phyloP scores from a whole-genome alignment of 2,797 vertebrate genomes.

The Eulemur rubriventer region DNA sequence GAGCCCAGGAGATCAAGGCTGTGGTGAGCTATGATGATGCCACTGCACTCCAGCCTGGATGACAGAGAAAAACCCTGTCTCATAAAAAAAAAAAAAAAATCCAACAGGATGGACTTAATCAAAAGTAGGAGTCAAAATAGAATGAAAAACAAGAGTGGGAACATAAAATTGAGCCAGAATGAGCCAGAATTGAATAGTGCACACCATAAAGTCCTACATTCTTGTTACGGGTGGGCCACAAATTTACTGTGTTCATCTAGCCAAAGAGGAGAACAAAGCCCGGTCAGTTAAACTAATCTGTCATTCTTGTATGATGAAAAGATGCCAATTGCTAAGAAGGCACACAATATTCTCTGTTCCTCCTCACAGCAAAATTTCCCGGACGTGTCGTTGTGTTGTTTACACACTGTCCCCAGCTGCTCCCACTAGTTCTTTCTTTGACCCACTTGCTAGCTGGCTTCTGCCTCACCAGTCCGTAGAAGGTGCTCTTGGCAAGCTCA shows the following conservation, averaged over 20 bases:
- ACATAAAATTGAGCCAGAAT: neutral
- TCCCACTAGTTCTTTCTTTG: neutral
- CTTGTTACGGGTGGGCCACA: neutral
- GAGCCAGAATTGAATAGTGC: neutral
- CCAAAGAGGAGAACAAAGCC: neutral
- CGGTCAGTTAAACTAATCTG: neutral
- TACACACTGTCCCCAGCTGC: neutral
- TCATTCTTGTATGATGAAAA: neutral
- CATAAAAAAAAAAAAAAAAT: neutral
- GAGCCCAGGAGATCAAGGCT: no score
- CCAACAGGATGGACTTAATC: neutral
- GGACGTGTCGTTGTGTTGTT: neutral
- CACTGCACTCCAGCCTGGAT: no score
- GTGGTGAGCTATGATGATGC: no score
- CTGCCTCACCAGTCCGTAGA: neutral
- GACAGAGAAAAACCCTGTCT: no score
- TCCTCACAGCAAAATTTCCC: neutral
- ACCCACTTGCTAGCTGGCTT: neutral
- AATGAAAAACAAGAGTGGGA: neutral
- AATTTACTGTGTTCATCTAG: neutral
- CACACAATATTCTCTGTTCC: neutral
- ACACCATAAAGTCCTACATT: neutral
- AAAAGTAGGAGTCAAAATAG: neutral
- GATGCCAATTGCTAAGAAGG: neutral
- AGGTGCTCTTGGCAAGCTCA: neutral